These are phyloP conservation scores for Machaerirhynchus nigripectus DNA, from an alignment of 2,113 vertebrate species.

Conservation along the genomic window DNA sequence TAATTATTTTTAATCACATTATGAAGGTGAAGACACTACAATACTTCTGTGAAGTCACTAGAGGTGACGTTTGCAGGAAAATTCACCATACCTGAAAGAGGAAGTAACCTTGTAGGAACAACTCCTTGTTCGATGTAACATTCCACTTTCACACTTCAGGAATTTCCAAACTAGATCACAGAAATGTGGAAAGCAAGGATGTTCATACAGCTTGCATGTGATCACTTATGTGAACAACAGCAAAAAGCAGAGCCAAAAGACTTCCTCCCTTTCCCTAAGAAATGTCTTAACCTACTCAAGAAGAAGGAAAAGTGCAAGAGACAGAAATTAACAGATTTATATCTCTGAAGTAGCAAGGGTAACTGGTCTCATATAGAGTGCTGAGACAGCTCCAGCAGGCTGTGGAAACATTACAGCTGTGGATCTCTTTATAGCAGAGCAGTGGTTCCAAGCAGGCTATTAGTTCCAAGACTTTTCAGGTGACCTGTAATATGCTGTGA, in stretches of 20 bases:
- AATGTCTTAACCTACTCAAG: neutral
- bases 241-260: neutral
- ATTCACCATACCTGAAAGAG: neutral
- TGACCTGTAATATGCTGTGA: neutral
- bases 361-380: neutral
- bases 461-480: neutral
- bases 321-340: neutral
- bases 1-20: neutral
- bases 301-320: neutral
- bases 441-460: neutral
- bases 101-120: neutral
- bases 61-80: neutral
- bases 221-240: neutral
- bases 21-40: neutral
- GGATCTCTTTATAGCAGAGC: neutral
- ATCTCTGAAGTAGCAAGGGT: neutral
- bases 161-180: neutral
- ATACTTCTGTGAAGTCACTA: neutral
- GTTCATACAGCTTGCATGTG: neutral
- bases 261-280: neutral
- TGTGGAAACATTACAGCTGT: rapidly evolving
- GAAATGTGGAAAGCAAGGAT: neutral
- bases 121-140: neutral
- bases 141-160: neutral
- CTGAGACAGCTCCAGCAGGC: neutral